Evolutionary conservation across 2,797 vertebrate genomes (phyloP), one percentile per base, ranked within the genome.

Genomic region (Enteromius thamalakanensis): DNA sequence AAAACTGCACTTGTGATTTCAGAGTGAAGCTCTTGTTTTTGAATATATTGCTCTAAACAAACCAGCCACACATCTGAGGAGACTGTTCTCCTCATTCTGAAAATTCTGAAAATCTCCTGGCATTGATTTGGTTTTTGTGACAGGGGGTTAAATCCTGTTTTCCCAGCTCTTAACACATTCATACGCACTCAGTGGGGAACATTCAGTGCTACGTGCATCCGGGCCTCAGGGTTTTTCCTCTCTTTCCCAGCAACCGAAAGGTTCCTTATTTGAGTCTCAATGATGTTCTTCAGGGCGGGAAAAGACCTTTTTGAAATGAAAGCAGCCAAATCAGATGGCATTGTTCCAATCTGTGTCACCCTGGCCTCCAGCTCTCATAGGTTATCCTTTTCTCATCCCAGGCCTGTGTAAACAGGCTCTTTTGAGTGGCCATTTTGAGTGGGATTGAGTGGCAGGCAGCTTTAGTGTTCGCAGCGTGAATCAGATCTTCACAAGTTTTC

Each of bases 161-260:
- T 70, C 62, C 81, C 81, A 78, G 40, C 81, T 83, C 21, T 76
- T 53, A 29, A 49, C 71, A 80, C 80, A 64, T 84, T 85, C 74
- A 78, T 91, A 93, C 86, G 90, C 93, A 92, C 94, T 92, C 92
- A 94, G 93, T 93, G 87, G 94, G 93, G 92, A 92, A 92, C 90
- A 23, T 92, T 93, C 92, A 93, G 93, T 93, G 94, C 92, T 93
- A 93, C 90, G 88, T 94, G 93, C 91, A 93, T 94, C 93, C 93
- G 93, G 92, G 93, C 92, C 93, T 93, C 92, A 94, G 93, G 95
- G 95, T 93, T 95, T 95, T 92, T 94, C 42, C 91, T 80, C 80
- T 77, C 37, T 81, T 64, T 77, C 11, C 49, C 69, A 68, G 71
- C 42, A 64, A 76, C 80, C 64, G 17, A 83, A 77, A 53, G 58